phyloP scores from a whole-genome alignment of 1,140 invertebrate genomes.

The Hormaphis cornu region DNA sequence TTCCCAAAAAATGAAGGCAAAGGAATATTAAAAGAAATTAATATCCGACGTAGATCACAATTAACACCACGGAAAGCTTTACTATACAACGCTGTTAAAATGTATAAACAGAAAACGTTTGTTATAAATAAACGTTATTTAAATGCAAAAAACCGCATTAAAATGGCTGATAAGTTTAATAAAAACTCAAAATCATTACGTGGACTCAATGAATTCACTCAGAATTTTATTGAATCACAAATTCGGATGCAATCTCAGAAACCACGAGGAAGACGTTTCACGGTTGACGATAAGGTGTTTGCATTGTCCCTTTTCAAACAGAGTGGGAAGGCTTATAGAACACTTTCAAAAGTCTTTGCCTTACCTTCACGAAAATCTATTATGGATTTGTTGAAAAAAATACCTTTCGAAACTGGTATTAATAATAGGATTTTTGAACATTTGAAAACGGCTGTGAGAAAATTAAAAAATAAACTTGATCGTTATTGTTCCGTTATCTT shows the following conservation, averaged over 20 bases:
- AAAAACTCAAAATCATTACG: not conserved
- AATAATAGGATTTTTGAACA: not conserved
- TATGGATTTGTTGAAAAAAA: not conserved
- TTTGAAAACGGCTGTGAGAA: not conserved
- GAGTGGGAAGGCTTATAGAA: not conserved
- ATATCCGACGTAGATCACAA: not conserved
- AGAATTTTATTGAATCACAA: not conserved
- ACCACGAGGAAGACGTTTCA: not conserved
- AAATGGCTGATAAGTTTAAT: not conserved
- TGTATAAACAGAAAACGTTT: not conserved
- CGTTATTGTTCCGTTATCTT: not conserved
- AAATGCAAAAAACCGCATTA: not conserved
- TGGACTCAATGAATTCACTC: not conserved
- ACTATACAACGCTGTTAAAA: not conserved
- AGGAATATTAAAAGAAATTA: not conserved
- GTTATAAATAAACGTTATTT: not conserved
- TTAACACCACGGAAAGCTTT: not conserved
- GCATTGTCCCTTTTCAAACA: not conserved
- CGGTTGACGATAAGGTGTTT: too few species aligned
- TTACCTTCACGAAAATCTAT: not conserved
- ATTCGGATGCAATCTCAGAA: not conserved
- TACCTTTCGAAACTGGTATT: not conserved
- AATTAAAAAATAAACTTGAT: not conserved
- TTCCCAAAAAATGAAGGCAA: too few species aligned
- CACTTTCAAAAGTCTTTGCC: not conserved